Conservation (phyloP, 2,888 invertebrate species). For the Drosophila acutilabella region DNA sequence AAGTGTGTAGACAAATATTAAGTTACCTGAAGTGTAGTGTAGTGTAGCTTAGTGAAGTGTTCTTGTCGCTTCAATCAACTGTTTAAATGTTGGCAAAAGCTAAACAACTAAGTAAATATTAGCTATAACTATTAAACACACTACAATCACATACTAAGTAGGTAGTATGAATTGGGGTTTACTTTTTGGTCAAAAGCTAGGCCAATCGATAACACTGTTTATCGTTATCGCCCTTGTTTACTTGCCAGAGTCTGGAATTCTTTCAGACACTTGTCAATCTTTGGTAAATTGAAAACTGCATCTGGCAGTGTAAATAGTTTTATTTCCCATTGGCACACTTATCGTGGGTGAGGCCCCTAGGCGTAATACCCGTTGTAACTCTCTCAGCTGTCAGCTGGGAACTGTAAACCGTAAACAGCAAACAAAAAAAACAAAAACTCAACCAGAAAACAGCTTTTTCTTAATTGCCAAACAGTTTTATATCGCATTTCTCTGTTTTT, state of each 20-base stretch:
- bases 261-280: constrained; percentile 20
- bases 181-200: neutral
- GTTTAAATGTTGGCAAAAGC: neutral
- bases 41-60: neutral
- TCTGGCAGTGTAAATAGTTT: constrained; percentile 30
- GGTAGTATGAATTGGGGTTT: neutral
- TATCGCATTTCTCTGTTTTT: constrained; percentile 33
- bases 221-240: constrained; percentile 4
- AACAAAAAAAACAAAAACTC: neutral
- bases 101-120: constrained; percentile 7
- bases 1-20: neutral
- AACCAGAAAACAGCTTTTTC: constrained; percentile 17
- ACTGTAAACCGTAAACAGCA: constrained; percentile 33
- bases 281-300: constrained; percentile 17
- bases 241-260: constrained; percentile 20
- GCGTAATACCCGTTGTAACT: constrained; percentile 50
- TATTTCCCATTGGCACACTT: constrained; percentile 39
- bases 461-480: constrained; percentile 29
- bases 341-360: constrained; percentile 42
- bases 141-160: neutral
- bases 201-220: neutral
- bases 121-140: neutral
- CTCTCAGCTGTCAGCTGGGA: constrained; percentile 34
- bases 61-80: constrained; percentile 1
- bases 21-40: neutral